Evolutionary conservation across 2,888 invertebrate genomes (phyloP).

Genomic region (Cephus pulcher): DNA sequence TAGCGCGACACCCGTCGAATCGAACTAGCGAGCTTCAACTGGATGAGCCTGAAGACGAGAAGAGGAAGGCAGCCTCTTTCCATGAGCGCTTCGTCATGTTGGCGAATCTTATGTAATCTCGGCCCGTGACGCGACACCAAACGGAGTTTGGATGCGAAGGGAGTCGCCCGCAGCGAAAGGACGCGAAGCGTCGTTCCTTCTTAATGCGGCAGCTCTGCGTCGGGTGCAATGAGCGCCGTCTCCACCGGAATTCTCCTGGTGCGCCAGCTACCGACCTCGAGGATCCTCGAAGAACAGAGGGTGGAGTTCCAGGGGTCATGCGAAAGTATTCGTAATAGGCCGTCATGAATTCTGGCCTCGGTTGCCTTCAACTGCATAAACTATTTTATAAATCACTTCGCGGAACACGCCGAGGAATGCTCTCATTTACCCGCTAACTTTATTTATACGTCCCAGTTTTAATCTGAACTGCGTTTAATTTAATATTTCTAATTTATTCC

Average conservation of each 20-base stretch:
- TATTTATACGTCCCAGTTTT: slow-evolving; percentile 44
- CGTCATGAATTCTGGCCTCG: slow-evolving; percentile 10
- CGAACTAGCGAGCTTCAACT: background rate
- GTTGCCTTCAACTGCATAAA: slow-evolving; percentile 3
- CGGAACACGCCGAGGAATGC: slow-evolving; percentile 37
- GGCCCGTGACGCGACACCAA: no score
- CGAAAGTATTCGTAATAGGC: slow-evolving; percentile 27
- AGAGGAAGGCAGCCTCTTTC: no score
- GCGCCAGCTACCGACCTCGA: no score
- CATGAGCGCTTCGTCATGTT: background rate
- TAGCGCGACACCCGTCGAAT: background rate
- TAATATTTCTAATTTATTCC: slow-evolving; percentile 39
- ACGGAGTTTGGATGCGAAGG: no score
- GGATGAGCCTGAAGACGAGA: background rate
- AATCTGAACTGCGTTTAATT: slow-evolving; percentile 46
- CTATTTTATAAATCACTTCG: slow-evolving; percentile 41
- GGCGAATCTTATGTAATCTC: background rate
- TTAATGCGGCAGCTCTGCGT: no score
- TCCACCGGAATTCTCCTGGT: no score
- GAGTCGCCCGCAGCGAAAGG: no score
- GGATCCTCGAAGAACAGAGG: background rate
- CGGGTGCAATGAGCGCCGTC: no score
- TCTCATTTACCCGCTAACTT: slow-evolving; percentile 39
- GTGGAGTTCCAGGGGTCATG: slow-evolving; percentile 10
- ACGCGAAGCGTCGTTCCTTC: no score